Percentiles rank a stretch among this genome's conserved stretches.
Evolutionary conservation across 2,888 invertebrate species (phyloP).

Genomic region (Rosalia funebris): DNA sequence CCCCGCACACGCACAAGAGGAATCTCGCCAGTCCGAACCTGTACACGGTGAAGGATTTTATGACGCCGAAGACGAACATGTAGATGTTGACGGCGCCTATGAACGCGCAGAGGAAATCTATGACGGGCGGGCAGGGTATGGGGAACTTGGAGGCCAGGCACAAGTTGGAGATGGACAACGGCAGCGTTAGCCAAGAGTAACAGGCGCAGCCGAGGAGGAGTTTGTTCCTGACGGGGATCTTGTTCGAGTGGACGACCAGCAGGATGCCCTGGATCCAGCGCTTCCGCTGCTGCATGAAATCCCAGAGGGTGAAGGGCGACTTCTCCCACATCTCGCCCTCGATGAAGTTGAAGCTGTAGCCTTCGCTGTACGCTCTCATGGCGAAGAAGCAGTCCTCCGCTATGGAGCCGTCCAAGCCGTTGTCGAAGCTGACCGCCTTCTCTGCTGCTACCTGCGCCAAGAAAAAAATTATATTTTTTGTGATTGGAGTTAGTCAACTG

Average conservation of each 20-base stretch:
- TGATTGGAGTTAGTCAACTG: too few relatives aligned
- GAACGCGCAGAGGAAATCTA: constrained; percentile 90
- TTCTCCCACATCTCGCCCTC: constrained; percentile 99
- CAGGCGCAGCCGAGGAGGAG: constrained; percentile 79
- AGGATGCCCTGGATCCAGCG: constrained; percentile 95
- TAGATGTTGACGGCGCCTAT: constrained; percentile 94
- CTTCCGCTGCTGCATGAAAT: constrained; percentile 95
- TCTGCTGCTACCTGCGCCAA: constrained; percentile 90
- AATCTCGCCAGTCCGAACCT: constrained; percentile 85
- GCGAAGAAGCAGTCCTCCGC: constrained; percentile 98
- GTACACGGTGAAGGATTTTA: constrained; percentile 92
- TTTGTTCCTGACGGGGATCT: constrained; percentile 79
- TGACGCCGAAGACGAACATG: constrained; percentile 98
- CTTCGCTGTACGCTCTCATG: constrained; percentile 91
- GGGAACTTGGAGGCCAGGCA: constrained; percentile 84
- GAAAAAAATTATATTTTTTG: too few relatives aligned
- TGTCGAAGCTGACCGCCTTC: constrained; percentile 91
- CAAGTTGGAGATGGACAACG: constrained; percentile 90
- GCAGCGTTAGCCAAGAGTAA: constrained; percentile 96
- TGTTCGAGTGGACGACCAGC: constrained; percentile 86
- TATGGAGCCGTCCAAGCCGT: constrained; percentile 96
- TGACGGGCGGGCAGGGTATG: constrained; percentile 82
- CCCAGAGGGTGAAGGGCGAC: constrained; percentile 93
- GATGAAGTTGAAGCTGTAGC: constrained; percentile 93
- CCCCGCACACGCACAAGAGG: constrained; percentile 83